Base-by-base conservation (phyloP, 2,888 invertebrate genomes). In the Cotesia congregata region DNA sequence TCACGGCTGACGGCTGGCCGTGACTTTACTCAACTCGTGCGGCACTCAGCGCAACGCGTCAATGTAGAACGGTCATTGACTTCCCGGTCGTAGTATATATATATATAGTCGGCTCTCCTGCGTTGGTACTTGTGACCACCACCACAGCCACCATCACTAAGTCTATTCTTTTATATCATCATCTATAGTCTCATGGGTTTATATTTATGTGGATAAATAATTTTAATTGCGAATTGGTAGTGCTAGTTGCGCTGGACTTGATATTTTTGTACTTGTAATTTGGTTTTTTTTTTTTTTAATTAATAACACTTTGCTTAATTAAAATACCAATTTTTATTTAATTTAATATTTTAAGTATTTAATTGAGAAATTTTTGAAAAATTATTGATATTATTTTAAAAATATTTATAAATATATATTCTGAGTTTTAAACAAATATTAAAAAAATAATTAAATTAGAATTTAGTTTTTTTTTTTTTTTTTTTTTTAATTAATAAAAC, bases 11-110 rank as follows among this genome's bases (percentile, higher is more conserved):
- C 84, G 88, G 85, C 85, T 86, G 89, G 88, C 88, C 88, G 86
- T 89, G 88, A 89, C 88, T 88, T 87, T 87, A 87, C 87, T 87
- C 87, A 83, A 86, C 86, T 87, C 85, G 85, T 86, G 85, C 87
- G 85, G 86, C 85, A 84, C 85, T 80, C 81, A 85, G 85, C 87
- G 85, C 86, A 88, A 84, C 87, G 88, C 88, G 89, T 88, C 88
- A 89, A 89, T 89, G 89, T 89, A 89, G 89, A 89, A 89, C 89
- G 89, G 89, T 89, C 89, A 86, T 88, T 89, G 88, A 89, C 88
- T 88, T 83, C 82, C 76, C 69, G 80, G 78, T 76, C 77, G 30
- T 30, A 30, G 30, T 30, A 30, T 30, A 30, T 30, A 30, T 30
- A 30, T 30, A 30, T 30, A 30, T 30, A 30, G 30, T 30, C 30